These are phyloP conservation scores for Mesitornis unicolor DNA, from an alignment of 2,113 vertebrate species.

Conservation along the genomic window DNA sequence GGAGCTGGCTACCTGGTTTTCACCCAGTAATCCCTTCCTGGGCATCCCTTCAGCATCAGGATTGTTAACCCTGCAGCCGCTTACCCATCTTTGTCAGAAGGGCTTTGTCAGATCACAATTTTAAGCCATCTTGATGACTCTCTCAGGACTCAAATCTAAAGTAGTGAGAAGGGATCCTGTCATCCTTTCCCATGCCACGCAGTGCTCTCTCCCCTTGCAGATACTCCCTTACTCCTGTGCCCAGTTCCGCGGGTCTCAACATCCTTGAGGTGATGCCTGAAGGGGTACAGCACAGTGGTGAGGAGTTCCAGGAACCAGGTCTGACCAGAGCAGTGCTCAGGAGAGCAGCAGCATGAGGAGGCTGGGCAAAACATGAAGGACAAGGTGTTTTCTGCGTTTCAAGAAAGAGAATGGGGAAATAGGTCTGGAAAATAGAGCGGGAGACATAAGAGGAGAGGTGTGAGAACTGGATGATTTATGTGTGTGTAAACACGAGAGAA, in stretches of 20 bases:
- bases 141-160: background rate
- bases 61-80: background rate
- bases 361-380: background rate
- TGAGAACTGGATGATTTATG: slow-evolving; percentile 2
- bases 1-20: background rate
- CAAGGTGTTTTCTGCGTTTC: background rate
- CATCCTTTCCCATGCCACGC: background rate
- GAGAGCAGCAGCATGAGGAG: background rate
- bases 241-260: background rate
- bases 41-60: background rate
- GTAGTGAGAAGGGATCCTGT: background rate
- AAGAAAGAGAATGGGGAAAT: background rate
- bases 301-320: background rate
- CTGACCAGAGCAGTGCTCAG: background rate
- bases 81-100: background rate
- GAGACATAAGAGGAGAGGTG: background rate
- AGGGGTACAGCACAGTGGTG: background rate
- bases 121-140: background rate
- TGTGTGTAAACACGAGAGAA: background rate
- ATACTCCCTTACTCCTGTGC: background rate
- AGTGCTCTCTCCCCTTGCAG: background rate
- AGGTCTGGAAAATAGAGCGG: background rate
- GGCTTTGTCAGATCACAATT: background rate
- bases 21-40: background rate
- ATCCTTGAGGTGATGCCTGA: background rate